Conservation (phyloP, 2,888 invertebrate species). For the Peribatodes rhomboidaria region DNA sequence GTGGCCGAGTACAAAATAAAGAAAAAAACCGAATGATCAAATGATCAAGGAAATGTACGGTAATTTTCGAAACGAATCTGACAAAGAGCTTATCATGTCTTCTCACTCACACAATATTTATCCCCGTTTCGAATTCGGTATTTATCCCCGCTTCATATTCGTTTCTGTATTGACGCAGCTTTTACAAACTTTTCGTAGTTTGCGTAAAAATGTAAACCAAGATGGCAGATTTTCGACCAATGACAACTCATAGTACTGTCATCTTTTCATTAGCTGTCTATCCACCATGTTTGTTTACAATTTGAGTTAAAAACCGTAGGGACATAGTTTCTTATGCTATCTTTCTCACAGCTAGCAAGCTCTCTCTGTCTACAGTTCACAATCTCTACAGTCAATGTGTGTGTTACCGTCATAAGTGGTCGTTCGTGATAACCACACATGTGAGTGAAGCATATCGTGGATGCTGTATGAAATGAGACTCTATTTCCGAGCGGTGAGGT, state of each 20-base stretch:
- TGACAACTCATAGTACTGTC: neutral
- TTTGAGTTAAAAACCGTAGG: neutral
- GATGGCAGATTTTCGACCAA: neutral
- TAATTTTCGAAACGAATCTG: too few relatives aligned
- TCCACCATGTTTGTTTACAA: neutral
- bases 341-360: too few relatives aligned
- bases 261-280: neutral
- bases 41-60: too few relatives aligned
- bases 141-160: too few relatives aligned
- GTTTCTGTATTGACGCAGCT: too few relatives aligned
- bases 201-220: neutral
- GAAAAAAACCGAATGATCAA: too few relatives aligned
- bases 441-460: conserved; percentile 7
- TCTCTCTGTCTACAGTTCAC: conserved; percentile 12
- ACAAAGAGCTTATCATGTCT: too few relatives aligned
- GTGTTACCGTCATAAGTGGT: conserved; percentile 2
- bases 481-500: conserved; percentile 34
- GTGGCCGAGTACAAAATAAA: too few relatives aligned
- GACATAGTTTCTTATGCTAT: neutral
- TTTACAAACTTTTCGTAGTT: neutral
- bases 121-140: too few relatives aligned
- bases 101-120: too few relatives aligned
- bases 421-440: neutral
- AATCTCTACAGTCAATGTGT: conserved; percentile 8
- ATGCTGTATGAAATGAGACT: conserved; percentile 34